Conservation (phyloP, 2,888 invertebrate genomes). For the Andrena flavipes region DNA sequence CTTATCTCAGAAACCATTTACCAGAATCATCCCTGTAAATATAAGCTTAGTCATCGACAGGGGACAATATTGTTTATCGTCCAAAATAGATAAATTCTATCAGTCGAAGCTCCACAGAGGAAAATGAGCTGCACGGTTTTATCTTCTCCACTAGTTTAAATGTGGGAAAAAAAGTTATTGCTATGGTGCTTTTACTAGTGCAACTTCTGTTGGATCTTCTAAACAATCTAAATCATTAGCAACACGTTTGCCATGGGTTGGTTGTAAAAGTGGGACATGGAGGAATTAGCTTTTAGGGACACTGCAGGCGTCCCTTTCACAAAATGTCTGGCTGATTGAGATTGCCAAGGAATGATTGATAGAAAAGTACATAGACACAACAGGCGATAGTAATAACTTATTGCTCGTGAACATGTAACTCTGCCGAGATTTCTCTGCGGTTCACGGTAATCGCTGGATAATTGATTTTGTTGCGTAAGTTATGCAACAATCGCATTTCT, state of each 20-base stretch:
- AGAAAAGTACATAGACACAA: too few species aligned
- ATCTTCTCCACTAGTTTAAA: slow-evolving; percentile 15
- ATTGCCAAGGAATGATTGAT: too few species aligned
- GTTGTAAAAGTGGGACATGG: slow-evolving; percentile 41
- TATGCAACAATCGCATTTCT: neutral
- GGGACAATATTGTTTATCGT: neutral
- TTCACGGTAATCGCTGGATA: neutral
- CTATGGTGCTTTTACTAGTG: too few species aligned
- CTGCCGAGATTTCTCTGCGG: neutral
- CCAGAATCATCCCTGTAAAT: slow-evolving; percentile 2
- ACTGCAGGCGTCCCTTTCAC: too few species aligned
- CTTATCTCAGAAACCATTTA: neutral
- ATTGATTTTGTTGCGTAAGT: neutral
- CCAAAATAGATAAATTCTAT: neutral
- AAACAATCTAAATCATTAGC: too few species aligned
- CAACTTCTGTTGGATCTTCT: too few species aligned
- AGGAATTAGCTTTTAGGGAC: slow-evolving; percentile 2
- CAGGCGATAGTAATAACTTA: too few species aligned
- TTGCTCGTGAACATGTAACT: neutral
- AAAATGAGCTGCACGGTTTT: neutral
- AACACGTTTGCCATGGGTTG: slow-evolving; percentile 1
- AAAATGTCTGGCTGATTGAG: too few species aligned
- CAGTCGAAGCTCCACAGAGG: neutral
- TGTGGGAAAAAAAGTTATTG: too few species aligned
- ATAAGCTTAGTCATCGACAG: neutral